These are phyloP conservation scores for Lichenostomus cassidix DNA, from an alignment of 2,113 vertebrate genomes.

Conservation along the genomic window DNA sequence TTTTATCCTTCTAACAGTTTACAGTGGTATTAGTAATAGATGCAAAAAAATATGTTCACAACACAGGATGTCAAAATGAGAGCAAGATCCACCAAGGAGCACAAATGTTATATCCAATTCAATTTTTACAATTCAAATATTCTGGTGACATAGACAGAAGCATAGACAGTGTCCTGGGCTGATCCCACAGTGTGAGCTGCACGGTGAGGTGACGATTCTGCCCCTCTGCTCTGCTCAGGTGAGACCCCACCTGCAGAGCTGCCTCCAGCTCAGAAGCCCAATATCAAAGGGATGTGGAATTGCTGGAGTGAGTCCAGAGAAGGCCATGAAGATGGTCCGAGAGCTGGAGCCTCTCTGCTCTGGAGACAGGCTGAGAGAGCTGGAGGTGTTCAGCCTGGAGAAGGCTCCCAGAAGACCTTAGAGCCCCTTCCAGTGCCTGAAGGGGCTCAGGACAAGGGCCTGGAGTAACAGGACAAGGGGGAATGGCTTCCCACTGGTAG, in stretches of 20 bases:
- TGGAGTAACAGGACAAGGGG: neutral
- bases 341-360: neutral
- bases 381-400: neutral
- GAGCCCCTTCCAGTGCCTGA: neutral
- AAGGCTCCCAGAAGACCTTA: neutral
- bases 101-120: neutral
- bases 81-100: neutral
- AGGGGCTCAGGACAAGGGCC: neutral
- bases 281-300: neutral
- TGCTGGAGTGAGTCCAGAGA: neutral
- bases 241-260: neutral
- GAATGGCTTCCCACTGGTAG: neutral
- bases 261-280: neutral
- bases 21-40: neutral
- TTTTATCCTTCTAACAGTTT: neutral
- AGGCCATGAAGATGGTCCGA: neutral
- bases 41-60: neutral
- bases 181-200: neutral
- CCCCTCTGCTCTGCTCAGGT: neutral
- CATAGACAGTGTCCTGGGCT: neutral
- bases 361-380: neutral
- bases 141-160: neutral
- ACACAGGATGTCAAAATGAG: neutral
- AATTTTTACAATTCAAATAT: neutral
- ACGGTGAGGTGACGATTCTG: neutral